Conservation (phyloP, 2,797 vertebrate species). For the Danio jaintianensis region DNA sequence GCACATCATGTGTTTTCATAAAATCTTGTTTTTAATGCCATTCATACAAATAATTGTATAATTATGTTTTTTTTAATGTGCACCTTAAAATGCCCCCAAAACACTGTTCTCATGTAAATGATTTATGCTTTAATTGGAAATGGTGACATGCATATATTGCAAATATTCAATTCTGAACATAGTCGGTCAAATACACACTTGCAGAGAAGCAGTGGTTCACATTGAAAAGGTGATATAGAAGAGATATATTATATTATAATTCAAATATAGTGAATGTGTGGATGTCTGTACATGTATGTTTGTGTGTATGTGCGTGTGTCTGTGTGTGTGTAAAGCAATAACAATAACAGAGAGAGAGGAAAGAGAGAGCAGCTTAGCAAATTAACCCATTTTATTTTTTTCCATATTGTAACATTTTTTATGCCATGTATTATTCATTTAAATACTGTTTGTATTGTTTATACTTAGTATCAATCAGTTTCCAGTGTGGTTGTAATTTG, state of each 20-base stretch:
- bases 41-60: too few relatives aligned
- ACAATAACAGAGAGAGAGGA: conserved; percentile 1
- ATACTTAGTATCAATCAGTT: conserved; percentile 21
- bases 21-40: too few relatives aligned
- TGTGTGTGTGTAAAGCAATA: conserved; percentile 14
- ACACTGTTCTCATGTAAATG: too few relatives aligned
- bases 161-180: not conserved
- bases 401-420: conserved; percentile 23
- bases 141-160: not conserved
- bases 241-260: conserved; percentile 25
- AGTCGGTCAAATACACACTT: conserved; percentile 14
- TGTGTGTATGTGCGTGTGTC: conserved; percentile 25
- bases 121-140: too few relatives aligned
- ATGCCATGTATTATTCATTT: conserved; percentile 39
- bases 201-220: conserved; percentile 22
- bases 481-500: conserved; percentile 44
- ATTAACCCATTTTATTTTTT: conserved; percentile 6
- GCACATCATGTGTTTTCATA: too few relatives aligned
- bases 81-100: too few relatives aligned
- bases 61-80: too few relatives aligned
- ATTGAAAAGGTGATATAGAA: conserved; percentile 1
- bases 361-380: conserved; percentile 17
- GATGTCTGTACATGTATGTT: conserved; percentile 12
- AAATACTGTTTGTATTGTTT: conserved; percentile 32
- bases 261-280: conserved; percentile 23